These are phyloP conservation scores for Chalcosyrphus nemorum DNA, from an alignment of 2,888 invertebrate genomes.

Conservation along the genomic window DNA sequence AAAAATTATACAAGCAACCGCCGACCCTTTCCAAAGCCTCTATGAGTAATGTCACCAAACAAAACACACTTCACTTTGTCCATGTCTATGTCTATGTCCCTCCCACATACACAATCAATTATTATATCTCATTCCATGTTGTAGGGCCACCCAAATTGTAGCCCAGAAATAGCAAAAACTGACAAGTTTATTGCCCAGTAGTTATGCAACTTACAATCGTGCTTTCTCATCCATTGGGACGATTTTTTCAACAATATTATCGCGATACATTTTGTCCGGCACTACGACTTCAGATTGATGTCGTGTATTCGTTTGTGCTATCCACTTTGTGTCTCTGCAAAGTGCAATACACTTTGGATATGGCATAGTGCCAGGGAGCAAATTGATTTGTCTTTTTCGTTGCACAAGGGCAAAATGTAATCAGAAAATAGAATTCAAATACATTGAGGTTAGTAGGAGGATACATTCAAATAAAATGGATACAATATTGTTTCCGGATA, in stretches of 20 bases:
- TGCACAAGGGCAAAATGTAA: conserved; percentile 57
- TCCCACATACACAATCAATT: neutral
- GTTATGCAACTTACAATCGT: conserved; percentile 38
- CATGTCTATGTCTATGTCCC: too few species aligned
- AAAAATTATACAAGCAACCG: too few species aligned
- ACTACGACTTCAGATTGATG: conserved; percentile 18
- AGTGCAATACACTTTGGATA: conserved; percentile 51
- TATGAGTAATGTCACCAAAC: too few species aligned
- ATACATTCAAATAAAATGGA: neutral
- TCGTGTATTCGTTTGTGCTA: neutral
- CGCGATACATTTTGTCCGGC: conserved; percentile 37
- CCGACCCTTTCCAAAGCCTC: too few species aligned
- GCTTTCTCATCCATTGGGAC: conserved; percentile 1
- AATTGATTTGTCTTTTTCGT: conserved; percentile 43
- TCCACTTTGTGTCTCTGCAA: too few species aligned
- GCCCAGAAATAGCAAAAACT: conserved; percentile 7
- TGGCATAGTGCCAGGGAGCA: conserved; percentile 55
- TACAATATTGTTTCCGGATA: neutral
- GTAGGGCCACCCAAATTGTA: conserved; percentile 1
- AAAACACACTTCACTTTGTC: neutral
- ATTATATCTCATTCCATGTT: neutral
- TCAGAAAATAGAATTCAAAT: conserved; percentile 55
- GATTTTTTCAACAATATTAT: neutral
- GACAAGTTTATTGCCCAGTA: conserved; percentile 7
- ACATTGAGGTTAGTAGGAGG: conserved; percentile 68